Evolutionary conservation across 1,140 invertebrate species (phyloP).

Genomic region (Paralvinella palmiformis): DNA sequence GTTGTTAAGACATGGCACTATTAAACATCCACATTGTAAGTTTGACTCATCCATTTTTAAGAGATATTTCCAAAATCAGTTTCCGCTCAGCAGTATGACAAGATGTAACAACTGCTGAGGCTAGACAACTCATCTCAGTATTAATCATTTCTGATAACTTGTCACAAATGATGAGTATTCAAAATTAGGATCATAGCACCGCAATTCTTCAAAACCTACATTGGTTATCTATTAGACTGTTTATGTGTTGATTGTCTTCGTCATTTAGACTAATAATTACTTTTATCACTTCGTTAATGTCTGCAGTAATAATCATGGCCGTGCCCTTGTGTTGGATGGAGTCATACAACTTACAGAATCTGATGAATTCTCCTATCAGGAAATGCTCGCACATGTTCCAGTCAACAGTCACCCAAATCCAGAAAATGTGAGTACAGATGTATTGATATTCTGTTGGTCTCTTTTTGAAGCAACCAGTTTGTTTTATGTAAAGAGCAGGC

Average conservation of each 20-base stretch:
- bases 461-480: neutral
- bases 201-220: too few relatives aligned
- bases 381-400: slow-evolving; percentile 95
- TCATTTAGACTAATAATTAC: neutral
- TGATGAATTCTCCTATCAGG: slow-evolving; percentile 97
- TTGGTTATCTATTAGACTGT: too few relatives aligned
- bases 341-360: slow-evolving; percentile 94
- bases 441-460: neutral
- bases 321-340: slow-evolving; percentile 84
- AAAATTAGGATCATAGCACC: neutral
- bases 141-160: neutral
- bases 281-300: slow-evolving; percentile 19
- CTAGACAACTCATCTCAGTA: too few relatives aligned
- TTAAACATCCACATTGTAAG: too few relatives aligned
- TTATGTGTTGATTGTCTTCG: neutral
- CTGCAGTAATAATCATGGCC: slow-evolving; percentile 76
- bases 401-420: slow-evolving; percentile 86
- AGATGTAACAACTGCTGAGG: too few relatives aligned
- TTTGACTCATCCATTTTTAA: too few relatives aligned
- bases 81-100: too few relatives aligned
- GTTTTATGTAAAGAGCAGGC: neutral
- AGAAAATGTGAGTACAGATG: slow-evolving; percentile 62
- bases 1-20: too few relatives aligned
- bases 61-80: too few relatives aligned
- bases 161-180: neutral